Base-by-base conservation (phyloP, 2,797 vertebrate genomes). In the Sardinella longiceps region DNA sequence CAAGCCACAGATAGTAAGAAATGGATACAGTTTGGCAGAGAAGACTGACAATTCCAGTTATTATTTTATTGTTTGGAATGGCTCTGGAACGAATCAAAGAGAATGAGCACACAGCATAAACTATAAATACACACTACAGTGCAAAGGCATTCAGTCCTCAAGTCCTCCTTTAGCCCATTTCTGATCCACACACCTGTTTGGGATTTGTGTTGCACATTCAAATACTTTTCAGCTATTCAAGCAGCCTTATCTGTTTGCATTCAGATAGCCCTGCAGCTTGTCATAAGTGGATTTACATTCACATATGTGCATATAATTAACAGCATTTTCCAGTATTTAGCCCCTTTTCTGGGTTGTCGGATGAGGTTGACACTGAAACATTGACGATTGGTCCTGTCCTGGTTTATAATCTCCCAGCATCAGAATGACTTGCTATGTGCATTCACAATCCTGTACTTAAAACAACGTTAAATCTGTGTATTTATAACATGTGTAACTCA, bases 131-230 rank as follows among this genome's bases (percentile, higher is more conserved):
- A 84, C 86, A 80, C n/a, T 5, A 70, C 63, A 70, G 63, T 33
- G 28, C 63, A 70, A 50, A 51, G 86, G 85, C 84, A 86, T 90
- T 86, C 86, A 88, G 85, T 77, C 83, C n/a, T n/a, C 56, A 53
- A 33, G 30, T 88, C 91, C 86, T 58, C 83, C 86, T 92, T 90
- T 90, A 92, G 88, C 88, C 88, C 81, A n/a, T 89, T 86, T 90
- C 81, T 90, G 92, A 92, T 91, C 90, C 90, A 88, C 87, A 81
- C 88, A 91, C 87, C 90, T 92, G 88, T 90, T 87, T 77, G 48
- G 84, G 87, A 87, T 89, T 74, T 37, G 66, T 74, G 14, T 37
- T 83, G 80, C 60, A 46, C 58, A 39, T 81, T 84, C 25, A 20
- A 25, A 63, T 83, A 45, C 43, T 74, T 2, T 50, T 50, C 12